Evolutionary conservation across 2,888 invertebrate species (phyloP), one percentile per base, ranked within the genome.

Genomic region (Bombylius discolor): DNA sequence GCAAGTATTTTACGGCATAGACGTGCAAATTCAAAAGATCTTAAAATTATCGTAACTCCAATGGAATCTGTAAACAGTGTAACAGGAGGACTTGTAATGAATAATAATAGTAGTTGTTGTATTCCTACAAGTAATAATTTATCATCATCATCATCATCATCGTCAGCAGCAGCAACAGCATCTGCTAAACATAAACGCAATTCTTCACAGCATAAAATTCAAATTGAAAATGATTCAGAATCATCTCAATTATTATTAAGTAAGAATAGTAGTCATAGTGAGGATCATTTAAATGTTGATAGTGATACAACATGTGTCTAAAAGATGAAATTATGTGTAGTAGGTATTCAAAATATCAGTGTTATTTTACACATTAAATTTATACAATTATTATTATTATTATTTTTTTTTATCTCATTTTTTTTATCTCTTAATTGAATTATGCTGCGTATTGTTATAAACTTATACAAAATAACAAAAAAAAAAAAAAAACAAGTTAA

Each of bases 21-120:
- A 5, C 76, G 82, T 63, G 81, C 81, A 47, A 78, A 78, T 64
- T 81, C 81, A n/a, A 77, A 76, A 63, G 82, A 82, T 64, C 63
- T 73, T 7, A 73, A 72, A 62, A 14, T 55, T 31, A 44, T 46
- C n/a, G 50, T 46, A 5, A 47, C 50, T 9, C 49, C 54, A 7
- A 50, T 49, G 1, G 49, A 49, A 13, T 44, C 49, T 7, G 54
- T 55, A 11, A 50, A 45, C 3, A 36, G 1, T 8, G 36, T 6
- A 36, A 8, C 36, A 8, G 36, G 36, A 8, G 7, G 3, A 50
- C 33, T 47, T 33, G 48, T 39, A 54, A 54, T 50, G 45, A 36
- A 55, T 46, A 44, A 52, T 7, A 48, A 54, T 42, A 42, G 51
- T 55, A 33, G 13, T 47, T 53, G 11, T 32, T 47, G n/a, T 1